These are phyloP conservation scores for Drosophila greeni DNA, from an alignment of 2,888 invertebrate genomes.

Conservation along the genomic window DNA sequence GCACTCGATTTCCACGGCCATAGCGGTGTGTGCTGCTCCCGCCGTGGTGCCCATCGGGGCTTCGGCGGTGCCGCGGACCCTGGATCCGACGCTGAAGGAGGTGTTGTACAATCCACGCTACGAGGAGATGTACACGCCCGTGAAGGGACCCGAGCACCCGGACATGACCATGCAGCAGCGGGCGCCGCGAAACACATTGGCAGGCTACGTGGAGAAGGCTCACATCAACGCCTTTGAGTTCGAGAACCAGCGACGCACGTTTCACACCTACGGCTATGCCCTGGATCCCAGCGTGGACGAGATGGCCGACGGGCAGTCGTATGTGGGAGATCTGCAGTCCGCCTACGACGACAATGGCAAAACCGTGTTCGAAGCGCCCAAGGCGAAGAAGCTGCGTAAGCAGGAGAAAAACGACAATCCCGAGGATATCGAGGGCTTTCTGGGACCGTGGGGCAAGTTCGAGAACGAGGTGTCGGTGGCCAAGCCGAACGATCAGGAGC, in stretches of 20 bases:
- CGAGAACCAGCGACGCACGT: slow-evolving; percentile 96
- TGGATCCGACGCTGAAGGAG: slow-evolving; percentile 90
- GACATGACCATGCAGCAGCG: slow-evolving; percentile 93
- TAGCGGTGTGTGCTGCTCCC: slow-evolving; percentile 90
- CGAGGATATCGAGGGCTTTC: slow-evolving; percentile 94
- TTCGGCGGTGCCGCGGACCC: slow-evolving; percentile 84
- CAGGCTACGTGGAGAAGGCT: slow-evolving; percentile 96
- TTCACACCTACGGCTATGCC: slow-evolving; percentile 96
- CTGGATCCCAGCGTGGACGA: slow-evolving; percentile 93
- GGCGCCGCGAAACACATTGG: slow-evolving; percentile 92
- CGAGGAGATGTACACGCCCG: slow-evolving; percentile 95
- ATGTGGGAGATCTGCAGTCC: slow-evolving; percentile 82
- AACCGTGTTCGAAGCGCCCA: slow-evolving; percentile 93
- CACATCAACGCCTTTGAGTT: slow-evolving; percentile 98
- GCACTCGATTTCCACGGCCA: slow-evolving; percentile 82
- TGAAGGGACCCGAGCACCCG: slow-evolving; percentile 95
- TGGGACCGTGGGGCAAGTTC: slow-evolving; percentile 98
- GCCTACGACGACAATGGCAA: slow-evolving; percentile 88
- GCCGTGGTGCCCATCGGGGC: slow-evolving; percentile 88
- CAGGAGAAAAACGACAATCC: slow-evolving; percentile 93
- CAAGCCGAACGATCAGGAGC: slow-evolving; percentile 95
- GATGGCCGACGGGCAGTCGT: slow-evolving; percentile 78
- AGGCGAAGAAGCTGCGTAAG: slow-evolving; percentile 89
- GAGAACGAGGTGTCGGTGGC: slow-evolving; percentile 92
- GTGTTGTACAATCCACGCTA: slow-evolving; percentile 94